Conservation (phyloP, 2,797 vertebrate genomes). For the Malurus leucopterus region DNA sequence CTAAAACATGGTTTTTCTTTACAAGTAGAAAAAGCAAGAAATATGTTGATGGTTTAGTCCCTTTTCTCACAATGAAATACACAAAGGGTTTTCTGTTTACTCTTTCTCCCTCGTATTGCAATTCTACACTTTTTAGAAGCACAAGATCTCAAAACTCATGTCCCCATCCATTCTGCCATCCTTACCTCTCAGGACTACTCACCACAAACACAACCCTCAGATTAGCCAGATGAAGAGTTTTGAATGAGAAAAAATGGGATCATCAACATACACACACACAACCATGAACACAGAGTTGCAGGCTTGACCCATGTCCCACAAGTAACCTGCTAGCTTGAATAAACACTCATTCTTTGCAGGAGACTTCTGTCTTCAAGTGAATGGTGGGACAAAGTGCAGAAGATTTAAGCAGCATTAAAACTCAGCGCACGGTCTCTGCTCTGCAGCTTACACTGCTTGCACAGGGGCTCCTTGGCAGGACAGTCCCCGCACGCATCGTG, state of each 20-base stretch:
- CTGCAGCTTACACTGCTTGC: not conserved
- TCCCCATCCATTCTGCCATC: not conserved
- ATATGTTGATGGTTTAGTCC: not conserved
- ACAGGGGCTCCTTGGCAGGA: not conserved
- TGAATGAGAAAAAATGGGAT: not conserved
- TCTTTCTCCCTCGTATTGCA: not conserved
- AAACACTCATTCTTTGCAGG: not conserved
- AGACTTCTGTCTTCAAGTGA: not conserved
- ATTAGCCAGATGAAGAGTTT: not conserved
- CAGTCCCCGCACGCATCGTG: rapidly evolving
- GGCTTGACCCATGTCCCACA: rapidly evolving
- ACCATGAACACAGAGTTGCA: not conserved
- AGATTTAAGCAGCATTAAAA: not conserved
- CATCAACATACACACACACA: not conserved
- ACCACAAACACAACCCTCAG: not conserved
- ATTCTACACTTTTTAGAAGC: not conserved
- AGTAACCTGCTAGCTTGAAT: not conserved
- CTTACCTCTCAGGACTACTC: not conserved
- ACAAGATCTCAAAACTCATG: not conserved
- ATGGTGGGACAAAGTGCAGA: rapidly evolving
- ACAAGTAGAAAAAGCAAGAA: not conserved
- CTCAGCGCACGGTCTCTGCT: not conserved
- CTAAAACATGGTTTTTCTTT: not conserved
- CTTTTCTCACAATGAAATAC: not conserved
- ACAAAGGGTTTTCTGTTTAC: not conserved